These are phyloP conservation scores for Phaonia tiefii DNA, from an alignment of 2,888 invertebrate genomes.

Conservation along the genomic window DNA sequence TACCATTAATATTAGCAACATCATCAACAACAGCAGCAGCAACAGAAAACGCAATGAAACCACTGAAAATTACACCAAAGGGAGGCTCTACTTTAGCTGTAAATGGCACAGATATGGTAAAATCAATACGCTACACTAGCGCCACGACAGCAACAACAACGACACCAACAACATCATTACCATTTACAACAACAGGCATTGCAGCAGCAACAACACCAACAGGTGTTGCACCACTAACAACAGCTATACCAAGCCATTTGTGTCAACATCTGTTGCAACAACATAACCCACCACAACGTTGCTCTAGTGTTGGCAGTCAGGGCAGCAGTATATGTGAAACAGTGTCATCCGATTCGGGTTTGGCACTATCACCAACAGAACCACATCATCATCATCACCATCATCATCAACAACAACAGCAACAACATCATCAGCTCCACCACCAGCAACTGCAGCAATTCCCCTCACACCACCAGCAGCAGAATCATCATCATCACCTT, in stretches of 20 bases:
- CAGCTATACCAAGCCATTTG: conserved; percentile 61
- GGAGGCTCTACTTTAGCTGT: background rate
- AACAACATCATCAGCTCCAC: conserved; percentile 41
- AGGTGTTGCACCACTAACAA: conserved; percentile 44
- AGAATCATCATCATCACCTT: conserved; percentile 38
- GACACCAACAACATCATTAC: background rate
- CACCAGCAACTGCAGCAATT: conserved; percentile 50
- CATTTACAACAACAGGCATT: too few species aligned
- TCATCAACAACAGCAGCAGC: conserved; percentile 27
- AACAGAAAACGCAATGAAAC: conserved; percentile 21
- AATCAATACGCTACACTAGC: conserved; percentile 40
- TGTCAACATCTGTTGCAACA: conserved; percentile 68
- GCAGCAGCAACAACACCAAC: conserved; percentile 65
- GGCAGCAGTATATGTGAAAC: conserved; percentile 79
- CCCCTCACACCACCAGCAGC: too few species aligned
- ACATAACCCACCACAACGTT: conserved; percentile 73
- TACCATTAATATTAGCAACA: conserved; percentile 40
- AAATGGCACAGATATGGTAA: conserved; percentile 45
- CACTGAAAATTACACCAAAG: conserved; percentile 24
- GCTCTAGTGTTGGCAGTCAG: conserved; percentile 78
- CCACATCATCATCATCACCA: conserved; percentile 65
- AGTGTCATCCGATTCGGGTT: conserved; percentile 73
- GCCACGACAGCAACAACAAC: conserved; percentile 41
- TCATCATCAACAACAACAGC: conserved; percentile 40
- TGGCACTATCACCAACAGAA: conserved; percentile 73